Evolutionary conservation across 2,797 vertebrate genomes (phyloP).

Genomic region (Discoglossus pictus): DNA sequence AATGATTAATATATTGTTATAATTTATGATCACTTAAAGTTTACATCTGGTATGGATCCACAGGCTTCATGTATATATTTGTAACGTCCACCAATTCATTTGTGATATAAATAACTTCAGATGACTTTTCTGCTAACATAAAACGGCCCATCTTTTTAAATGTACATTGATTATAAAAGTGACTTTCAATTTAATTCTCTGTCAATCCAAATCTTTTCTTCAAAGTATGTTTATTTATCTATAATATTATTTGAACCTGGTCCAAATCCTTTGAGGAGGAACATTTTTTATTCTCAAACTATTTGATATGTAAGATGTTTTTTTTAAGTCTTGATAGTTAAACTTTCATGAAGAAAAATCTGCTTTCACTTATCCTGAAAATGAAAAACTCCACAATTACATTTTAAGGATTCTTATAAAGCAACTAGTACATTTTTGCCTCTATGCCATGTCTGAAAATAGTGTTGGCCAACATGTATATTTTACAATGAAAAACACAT

Average conservation of each 20-base stretch:
- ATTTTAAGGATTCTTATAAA: constrained; percentile 8
- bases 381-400: background rate
- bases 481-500: constrained; percentile 33
- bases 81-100: background rate
- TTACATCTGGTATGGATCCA: background rate
- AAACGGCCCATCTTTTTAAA: background rate
- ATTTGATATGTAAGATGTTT: too few species aligned
- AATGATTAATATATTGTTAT: constrained; percentile 10
- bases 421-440: background rate
- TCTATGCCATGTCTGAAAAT: background rate
- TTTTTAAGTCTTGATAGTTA: background rate
- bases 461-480: constrained; percentile 7
- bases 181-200: constrained; percentile 7
- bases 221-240: constrained; percentile 9
- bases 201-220: background rate
- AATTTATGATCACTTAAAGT: constrained; percentile 3
- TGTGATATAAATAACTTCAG: constrained; percentile 6
- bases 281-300: background rate
- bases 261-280: background rate
- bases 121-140: background rate
- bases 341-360: background rate
- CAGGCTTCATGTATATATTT: background rate
- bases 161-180: background rate
- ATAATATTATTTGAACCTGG: background rate
- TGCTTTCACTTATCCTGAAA: constrained; percentile 18